Evolutionary conservation across 2,113 vertebrate species (phyloP).

Genomic region (Cariama cristata): DNA sequence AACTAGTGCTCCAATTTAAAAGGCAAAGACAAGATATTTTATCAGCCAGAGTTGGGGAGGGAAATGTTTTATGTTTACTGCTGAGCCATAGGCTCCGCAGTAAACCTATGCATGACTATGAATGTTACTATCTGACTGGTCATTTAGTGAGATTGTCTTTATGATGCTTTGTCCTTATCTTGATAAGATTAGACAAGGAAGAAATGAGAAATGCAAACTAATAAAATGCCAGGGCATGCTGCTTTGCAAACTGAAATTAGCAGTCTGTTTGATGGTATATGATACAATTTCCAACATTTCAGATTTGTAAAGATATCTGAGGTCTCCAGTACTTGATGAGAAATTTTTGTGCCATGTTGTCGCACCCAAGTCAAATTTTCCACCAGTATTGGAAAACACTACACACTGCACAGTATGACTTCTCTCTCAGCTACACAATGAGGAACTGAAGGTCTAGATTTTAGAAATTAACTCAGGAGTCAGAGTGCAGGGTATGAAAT

Average conservation of each 20-base stretch:
- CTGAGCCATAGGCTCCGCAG: neutral
- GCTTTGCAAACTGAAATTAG: neutral
- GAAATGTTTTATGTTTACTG: neutral
- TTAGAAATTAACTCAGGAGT: neutral
- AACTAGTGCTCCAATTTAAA: neutral
- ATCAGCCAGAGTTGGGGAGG: neutral
- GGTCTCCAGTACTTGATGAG: neutral
- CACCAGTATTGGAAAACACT: neutral
- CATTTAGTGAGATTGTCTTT: neutral
- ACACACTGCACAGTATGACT: neutral
- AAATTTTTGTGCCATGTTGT: neutral
- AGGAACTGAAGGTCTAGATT: neutral
- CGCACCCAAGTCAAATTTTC: neutral
- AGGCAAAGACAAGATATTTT: neutral
- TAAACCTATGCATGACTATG: neutral
- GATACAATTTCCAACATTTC: neutral
- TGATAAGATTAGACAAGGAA: neutral
- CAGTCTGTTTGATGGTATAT: neutral
- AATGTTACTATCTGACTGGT: neutral
- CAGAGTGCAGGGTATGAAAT: neutral
- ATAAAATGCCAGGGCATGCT: neutral
- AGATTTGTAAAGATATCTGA: rapidly evolving
- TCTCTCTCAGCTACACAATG: neutral
- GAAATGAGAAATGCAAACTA: neutral
- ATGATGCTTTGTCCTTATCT: neutral